Conservation (phyloP, 2,888 invertebrate species). For the Osmoderma eremita region DNA sequence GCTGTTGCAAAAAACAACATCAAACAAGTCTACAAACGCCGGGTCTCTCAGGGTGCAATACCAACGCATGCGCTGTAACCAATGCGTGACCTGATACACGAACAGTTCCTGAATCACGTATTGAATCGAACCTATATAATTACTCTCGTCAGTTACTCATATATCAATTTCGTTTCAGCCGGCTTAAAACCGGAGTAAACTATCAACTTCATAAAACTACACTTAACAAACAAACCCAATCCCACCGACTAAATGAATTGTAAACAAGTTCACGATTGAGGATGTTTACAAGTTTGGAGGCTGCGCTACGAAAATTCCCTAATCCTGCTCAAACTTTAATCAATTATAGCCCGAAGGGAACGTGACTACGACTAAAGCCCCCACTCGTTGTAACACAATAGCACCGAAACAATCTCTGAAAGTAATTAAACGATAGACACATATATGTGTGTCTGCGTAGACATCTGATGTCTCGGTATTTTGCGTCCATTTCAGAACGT, state of each 20-base stretch:
- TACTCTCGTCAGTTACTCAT: too few relatives aligned
- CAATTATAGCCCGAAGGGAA: slow-evolving; percentile 42
- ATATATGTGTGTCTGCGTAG: neutral
- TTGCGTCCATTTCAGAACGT: too few relatives aligned
- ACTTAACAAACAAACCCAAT: slow-evolving; percentile 46
- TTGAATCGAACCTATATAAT: too few relatives aligned
- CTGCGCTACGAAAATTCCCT: slow-evolving; percentile 39
- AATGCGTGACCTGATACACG: too few relatives aligned
- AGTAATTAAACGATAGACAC: slow-evolving; percentile 33
- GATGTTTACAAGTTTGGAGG: slow-evolving; percentile 46
- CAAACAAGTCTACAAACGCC: too few relatives aligned
- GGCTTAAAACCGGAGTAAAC: slow-evolving; percentile 7
- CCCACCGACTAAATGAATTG: slow-evolving; percentile 50
- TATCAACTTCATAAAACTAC: slow-evolving; percentile 29
- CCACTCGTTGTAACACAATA: slow-evolving; percentile 3
- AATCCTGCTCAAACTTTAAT: slow-evolving; percentile 47
- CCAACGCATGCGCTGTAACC: too few relatives aligned
- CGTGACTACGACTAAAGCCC: slow-evolving; percentile 22
- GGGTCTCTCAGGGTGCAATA: too few relatives aligned
- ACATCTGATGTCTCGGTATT: too few relatives aligned
- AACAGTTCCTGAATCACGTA: too few relatives aligned
- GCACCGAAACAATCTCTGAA: slow-evolving; percentile 22
- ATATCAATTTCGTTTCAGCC: too few relatives aligned
- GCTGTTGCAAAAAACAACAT: too few relatives aligned
- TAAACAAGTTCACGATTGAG: slow-evolving; percentile 50